Conservation (phyloP, 2,113 vertebrate species). For the Xyrauchen texanus region DNA sequence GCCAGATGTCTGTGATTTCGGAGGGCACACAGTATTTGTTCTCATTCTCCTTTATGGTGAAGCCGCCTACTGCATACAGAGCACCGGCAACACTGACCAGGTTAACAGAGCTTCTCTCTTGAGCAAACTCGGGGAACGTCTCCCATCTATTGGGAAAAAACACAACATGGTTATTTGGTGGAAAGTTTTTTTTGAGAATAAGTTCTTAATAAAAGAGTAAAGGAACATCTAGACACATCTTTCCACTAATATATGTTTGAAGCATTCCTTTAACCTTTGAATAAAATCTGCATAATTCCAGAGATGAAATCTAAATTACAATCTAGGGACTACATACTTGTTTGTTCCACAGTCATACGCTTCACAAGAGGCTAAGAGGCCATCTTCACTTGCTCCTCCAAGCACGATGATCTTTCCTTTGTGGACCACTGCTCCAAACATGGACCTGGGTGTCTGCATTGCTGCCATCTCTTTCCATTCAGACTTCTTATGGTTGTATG, state of each 20-base stretch:
- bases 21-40: slow-evolving; percentile 88
- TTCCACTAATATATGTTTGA: no score
- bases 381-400: slow-evolving; percentile 92
- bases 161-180: no score
- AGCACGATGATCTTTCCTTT: slow-evolving; percentile 88
- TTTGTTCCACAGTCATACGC: slow-evolving; percentile 91
- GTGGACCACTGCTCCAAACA: slow-evolving; percentile 91
- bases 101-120: slow-evolving; percentile 94
- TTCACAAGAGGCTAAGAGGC: slow-evolving; percentile 85
- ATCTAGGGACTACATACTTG: slow-evolving; percentile 78
- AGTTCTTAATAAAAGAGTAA: no score
- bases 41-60: slow-evolving; percentile 88
- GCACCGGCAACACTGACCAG: slow-evolving; percentile 81
- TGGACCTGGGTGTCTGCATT: slow-evolving; percentile 90
- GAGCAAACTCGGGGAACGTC: slow-evolving; percentile 88
- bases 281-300: no score
- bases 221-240: no score
- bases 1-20: slow-evolving; percentile 95
- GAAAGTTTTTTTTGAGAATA: no score
- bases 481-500: slow-evolving; percentile 92
- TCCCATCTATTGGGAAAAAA: slow-evolving; percentile 81
- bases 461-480: slow-evolving; percentile 95
- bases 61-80: slow-evolving; percentile 88
- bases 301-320: no score
- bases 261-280: no score